Percentiles rank a stretch among this genome's conserved stretches.
Conservation (phyloP, 1,140 invertebrate genomes). For the Aphelinus certus region DNA sequence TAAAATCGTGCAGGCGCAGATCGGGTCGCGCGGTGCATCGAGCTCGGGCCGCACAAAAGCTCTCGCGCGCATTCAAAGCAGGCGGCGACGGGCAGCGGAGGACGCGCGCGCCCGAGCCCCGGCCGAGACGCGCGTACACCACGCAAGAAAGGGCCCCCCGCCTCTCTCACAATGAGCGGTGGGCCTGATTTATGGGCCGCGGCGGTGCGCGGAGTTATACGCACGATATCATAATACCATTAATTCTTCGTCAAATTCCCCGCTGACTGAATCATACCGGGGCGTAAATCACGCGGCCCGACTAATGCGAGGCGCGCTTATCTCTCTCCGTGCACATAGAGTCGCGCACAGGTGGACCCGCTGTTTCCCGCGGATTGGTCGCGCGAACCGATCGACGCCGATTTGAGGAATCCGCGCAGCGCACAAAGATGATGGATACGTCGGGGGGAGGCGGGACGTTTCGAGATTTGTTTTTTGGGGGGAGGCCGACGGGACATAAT, state of each 20-base stretch:
- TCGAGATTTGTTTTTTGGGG: neutral
- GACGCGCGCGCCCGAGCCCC: neutral
- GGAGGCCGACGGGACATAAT: neutral
- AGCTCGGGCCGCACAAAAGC: constrained; percentile 12
- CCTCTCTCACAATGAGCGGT: constrained; percentile 61
- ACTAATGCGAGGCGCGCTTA: constrained; percentile 61
- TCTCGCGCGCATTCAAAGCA: neutral
- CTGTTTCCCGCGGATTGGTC: constrained; percentile 31
- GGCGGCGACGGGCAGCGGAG: neutral
- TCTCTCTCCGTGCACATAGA: constrained; percentile 51
- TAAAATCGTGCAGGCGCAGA: neutral
- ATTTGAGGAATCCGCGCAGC: constrained; percentile 18
- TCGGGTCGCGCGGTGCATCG: neutral
- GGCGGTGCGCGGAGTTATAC: constrained; percentile 56
- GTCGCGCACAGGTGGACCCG: neutral
- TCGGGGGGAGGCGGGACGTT: neutral
- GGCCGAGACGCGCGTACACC: neutral
- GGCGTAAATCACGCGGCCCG: constrained; percentile 64
- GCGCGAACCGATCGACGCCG: neutral
- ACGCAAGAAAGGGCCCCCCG: constrained; percentile 34
- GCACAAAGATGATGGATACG: constrained; percentile 33
- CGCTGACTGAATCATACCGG: constrained; percentile 66
- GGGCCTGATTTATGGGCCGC: constrained; percentile 63
- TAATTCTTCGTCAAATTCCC: constrained; percentile 68
- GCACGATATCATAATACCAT: constrained; percentile 68